Percentiles rank a stretch among this genome's conserved stretches.
phyloP scores from a whole-genome alignment of 2,113 vertebrate genomes.

The Alligator sinensis region DNA sequence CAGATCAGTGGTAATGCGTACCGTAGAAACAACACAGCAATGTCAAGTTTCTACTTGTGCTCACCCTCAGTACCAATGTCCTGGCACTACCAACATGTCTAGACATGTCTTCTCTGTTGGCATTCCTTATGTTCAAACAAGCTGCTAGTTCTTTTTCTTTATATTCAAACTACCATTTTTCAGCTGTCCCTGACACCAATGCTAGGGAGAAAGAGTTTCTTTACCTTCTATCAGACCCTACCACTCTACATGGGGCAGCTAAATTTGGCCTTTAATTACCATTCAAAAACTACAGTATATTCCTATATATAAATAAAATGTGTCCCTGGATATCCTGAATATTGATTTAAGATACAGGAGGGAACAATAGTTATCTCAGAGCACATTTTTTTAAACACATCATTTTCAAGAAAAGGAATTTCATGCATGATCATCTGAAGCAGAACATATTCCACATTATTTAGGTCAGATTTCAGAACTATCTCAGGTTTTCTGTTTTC shows the following conservation, averaged over 20 bases:
- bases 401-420: constrained; percentile 69
- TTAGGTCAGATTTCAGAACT: constrained; percentile 53
- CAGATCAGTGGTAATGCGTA: neutral
- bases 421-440: constrained; percentile 70
- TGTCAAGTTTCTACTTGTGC: neutral
- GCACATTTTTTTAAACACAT: constrained; percentile 56
- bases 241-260: neutral
- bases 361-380: constrained; percentile 64
- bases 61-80: neutral
- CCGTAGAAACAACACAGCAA: accelerated
- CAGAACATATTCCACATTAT: constrained; percentile 69
- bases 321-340: constrained; percentile 49
- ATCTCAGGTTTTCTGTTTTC: constrained; percentile 55
- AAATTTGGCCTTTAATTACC: constrained; percentile 38
- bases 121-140: neutral
- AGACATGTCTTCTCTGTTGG: neutral
- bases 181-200: neutral
- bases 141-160: neutral
- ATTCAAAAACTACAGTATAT: constrained; percentile 33
- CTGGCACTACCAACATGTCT: neutral
- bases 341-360: constrained; percentile 70
- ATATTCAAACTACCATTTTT: neutral
- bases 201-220: neutral
- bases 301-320: constrained; percentile 39
- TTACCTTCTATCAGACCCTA: neutral